Base-by-base conservation (phyloP, 1,140 invertebrate species). In the Daktulosphaira vitifoliae region DNA sequence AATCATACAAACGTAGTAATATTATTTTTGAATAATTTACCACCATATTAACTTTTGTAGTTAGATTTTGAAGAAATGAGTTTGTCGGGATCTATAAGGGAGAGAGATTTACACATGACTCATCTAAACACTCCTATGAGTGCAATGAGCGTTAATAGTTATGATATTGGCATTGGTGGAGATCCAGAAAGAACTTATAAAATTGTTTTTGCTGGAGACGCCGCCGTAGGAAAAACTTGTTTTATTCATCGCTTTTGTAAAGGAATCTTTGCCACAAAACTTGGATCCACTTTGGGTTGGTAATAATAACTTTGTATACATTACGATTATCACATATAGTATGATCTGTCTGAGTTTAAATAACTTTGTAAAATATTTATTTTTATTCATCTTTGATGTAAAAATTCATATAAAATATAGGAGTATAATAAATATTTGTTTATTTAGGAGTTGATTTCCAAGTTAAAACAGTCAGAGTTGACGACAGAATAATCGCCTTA, bases 211-310 rank as follows among this genome's bases (percentile, higher is more conserved):
- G 81, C 81, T 26, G 84, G 84, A 0, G 84, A 86, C 72, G 81
- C 84, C 0, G 79, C 81, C 11, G 84, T 86, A 1, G 84, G 84
- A 13, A 86, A 86, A 73, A 81, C 81, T 3, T 82, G 81, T 66
- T 82, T 86, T 68, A 84, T 85, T 39, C 78, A 82, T 71, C 70
- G 82, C 26, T 76, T 85, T 15, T 81, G 81, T 68, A 81, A 82
- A 70, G 81, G 81, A 16, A 74, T 77, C 42, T 86, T 84, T 71
- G 71, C 78, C 3, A 73, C 73, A 20, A 80, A 80, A 67, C 74
- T 83, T 37, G 81, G 78, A 46, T 83, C 82, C 3, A 86, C 84
- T 1, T 71, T 85, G 65, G 83, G 82, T 82, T 72, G 71, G 71
- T 53, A 18, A 23, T n/a, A n/a, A n/a, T n/a, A n/a, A n/a, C n/a